These are phyloP conservation scores for Hycleus cichorii DNA, from an alignment of 1,140 invertebrate species.

Conservation along the genomic window DNA sequence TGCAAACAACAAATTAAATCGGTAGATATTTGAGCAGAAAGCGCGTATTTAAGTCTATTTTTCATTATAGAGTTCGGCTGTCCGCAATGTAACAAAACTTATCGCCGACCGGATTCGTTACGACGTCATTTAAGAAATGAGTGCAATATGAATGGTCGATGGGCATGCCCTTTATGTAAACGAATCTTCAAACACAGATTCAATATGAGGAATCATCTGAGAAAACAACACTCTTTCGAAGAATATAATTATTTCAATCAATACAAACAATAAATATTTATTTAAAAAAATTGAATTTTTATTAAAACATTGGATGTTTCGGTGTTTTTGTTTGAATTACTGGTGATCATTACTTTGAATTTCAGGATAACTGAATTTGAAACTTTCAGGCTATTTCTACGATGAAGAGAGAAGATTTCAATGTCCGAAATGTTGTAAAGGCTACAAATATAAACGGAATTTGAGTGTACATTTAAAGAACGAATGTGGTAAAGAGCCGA, in stretches of 20 bases:
- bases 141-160: slow-evolving; percentile 12
- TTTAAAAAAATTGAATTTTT: too few species aligned
- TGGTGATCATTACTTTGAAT: background rate
- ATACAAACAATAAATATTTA: background rate
- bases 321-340: too few species aligned
- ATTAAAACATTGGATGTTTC: too few species aligned
- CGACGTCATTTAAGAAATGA: slow-evolving; percentile 16
- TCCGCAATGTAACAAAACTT: slow-evolving; percentile 14
- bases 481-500: slow-evolving; percentile 52
- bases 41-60: too few species aligned
- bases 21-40: too few species aligned
- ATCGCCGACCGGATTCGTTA: slow-evolving; percentile 12
- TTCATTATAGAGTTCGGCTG: background rate
- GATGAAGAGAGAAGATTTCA: slow-evolving; percentile 7
- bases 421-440: slow-evolving; percentile 54
- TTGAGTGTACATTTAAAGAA: slow-evolving; percentile 51
- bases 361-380: background rate
- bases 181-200: slow-evolving; percentile 7
- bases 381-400: slow-evolving; percentile 1
- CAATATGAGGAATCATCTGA: slow-evolving; percentile 5
- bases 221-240: slow-evolving; percentile 2
- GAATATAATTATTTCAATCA: background rate
- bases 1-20: too few species aligned
- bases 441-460: slow-evolving; percentile 53
- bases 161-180: slow-evolving; percentile 2